These are phyloP conservation scores for Metacarcinus magister DNA, from an alignment of 2,888 invertebrate species.

Conservation along the genomic window DNA sequence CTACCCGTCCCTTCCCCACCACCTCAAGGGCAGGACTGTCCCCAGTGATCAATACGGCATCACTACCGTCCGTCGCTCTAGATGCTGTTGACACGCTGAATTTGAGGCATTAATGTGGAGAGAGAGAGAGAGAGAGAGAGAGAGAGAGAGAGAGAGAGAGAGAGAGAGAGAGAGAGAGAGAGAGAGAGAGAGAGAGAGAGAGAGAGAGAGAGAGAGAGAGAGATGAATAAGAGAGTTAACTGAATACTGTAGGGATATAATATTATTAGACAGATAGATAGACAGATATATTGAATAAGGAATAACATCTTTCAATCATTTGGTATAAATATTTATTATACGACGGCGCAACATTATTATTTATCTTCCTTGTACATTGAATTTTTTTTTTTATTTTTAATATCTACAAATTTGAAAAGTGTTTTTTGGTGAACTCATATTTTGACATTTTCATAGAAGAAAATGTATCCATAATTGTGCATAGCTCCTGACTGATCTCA, in stretches of 20 bases:
- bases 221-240: too few relatives aligned
- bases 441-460: too few relatives aligned
- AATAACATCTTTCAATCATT: neutral
- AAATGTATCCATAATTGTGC: too few relatives aligned
- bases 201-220: neutral
- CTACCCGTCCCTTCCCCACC: neutral
- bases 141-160: slow-evolving; percentile 39
- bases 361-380: too few relatives aligned
- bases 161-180: neutral
- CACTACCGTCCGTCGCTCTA: neutral
- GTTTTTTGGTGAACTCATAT: too few relatives aligned
- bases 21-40: neutral
- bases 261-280: neutral
- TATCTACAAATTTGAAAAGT: too few relatives aligned
- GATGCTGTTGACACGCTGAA: slow-evolving; percentile 10
- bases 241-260: too few relatives aligned
- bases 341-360: too few relatives aligned
- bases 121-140: slow-evolving; percentile 37
- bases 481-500: too few relatives aligned
- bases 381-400: too few relatives aligned
- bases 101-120: slow-evolving; percentile 12
- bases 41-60: slow-evolving; percentile 10
- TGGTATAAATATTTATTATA: too few relatives aligned
- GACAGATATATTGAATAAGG: neutral
- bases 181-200: slow-evolving; percentile 16